Evolutionary conservation across 2,797 vertebrate genomes (phyloP), one percentile per base, ranked within the genome.

Genomic region (Carcharodon carcharias): DNA sequence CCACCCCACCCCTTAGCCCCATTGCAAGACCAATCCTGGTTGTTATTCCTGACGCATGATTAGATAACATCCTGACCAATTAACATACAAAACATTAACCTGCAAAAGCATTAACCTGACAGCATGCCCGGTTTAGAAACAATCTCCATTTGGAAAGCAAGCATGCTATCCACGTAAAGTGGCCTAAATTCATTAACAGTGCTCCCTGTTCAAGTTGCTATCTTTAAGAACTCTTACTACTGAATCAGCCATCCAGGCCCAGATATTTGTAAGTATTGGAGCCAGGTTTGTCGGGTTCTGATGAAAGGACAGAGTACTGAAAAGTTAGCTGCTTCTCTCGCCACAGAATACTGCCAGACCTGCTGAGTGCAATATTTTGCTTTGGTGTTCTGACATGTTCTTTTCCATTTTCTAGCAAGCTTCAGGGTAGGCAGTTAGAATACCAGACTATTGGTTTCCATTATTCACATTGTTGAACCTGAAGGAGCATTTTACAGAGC

Each of bases 31-130:
- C 28, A 35, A 65, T 8, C 61, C 8, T 31, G 91, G 7, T 93
- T 93, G 23, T 67, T 93, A 93, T n/a, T 71, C 45, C 69, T 73
- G 35, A 73, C 26, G 67, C 14, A 1, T 93, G 61, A 93, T 65
- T 93, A 65, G 91, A 93, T 93, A 40, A 85, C 40, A 85, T 21
- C 18, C 16, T 85, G 80, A 45, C 14, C 77, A 92, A 92, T 93
- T 73, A 54, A 69, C 35, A 69, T 3, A 50, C 67, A 56, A 56
- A 67, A 73, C 45, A 95, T 95, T 95, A 95, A 95, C 67, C 94
- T 95, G 94, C 94, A 95, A 95, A 95, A 71, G 14, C 31, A 61
- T 18, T 63, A 21, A 7, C 16, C 3, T 92, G 89, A 92, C 2
- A n/a, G 31, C 89, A 40, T 18, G 6, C 54, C 11, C 56, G 14